A percentile compares a stretch with the other conserved stretches of the same genome.
phyloP scores from a whole-genome alignment of 2,797 vertebrate species.

The Anabacerthia variegaticeps region DNA sequence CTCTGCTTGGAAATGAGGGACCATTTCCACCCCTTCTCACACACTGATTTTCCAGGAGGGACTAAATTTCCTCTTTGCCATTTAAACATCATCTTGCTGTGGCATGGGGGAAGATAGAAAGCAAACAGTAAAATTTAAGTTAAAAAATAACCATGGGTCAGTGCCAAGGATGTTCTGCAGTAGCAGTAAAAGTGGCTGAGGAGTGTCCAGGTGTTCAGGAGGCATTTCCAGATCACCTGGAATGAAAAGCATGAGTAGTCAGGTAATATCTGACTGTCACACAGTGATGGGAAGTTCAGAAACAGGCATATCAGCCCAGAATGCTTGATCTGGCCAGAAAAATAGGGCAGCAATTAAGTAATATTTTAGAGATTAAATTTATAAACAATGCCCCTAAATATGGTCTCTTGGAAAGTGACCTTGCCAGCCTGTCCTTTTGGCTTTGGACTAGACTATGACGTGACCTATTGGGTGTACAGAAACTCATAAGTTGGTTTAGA shows the following conservation, averaged over 20 bases:
- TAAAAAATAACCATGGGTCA: neutral
- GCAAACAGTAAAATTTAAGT: neutral
- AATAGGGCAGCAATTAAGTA: neutral
- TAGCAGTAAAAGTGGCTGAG: neutral
- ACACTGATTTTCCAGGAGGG: neutral
- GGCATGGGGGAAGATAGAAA: neutral
- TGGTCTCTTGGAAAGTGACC: neutral
- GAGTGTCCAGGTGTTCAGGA: neutral
- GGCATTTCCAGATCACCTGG: neutral
- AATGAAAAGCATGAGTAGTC: neutral
- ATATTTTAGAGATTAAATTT: neutral
- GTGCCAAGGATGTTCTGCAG: neutral
- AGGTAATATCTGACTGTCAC: accelerated
- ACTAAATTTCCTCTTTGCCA: neutral
- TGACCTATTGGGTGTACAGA: neutral
- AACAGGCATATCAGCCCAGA: accelerated
- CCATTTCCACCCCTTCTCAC: neutral
- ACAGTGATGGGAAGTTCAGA: neutral
- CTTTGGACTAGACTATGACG: neutral
- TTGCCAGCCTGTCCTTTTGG: neutral
- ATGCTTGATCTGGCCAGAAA: neutral
- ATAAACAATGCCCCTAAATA: neutral
- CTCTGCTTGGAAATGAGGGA: neutral
- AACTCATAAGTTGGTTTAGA: neutral
- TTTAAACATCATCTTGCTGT: neutral